Evolutionary conservation across 2,113 vertebrate species (phyloP).

Genomic region (Nibea albiflora): DNA sequence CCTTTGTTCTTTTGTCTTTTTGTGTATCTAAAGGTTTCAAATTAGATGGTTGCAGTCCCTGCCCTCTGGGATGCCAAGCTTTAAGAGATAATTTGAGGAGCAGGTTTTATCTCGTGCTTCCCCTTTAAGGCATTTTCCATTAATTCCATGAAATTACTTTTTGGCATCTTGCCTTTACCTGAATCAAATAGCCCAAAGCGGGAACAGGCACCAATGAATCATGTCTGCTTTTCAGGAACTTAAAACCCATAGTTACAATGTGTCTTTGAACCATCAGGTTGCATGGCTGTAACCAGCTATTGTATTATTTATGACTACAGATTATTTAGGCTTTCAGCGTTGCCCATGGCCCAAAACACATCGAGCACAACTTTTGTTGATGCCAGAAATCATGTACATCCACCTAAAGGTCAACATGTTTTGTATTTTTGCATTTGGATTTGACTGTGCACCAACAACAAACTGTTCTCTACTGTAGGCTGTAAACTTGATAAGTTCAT

Average conservation of each 20-base stretch:
- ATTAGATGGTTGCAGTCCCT: not conserved
- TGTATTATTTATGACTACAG: not conserved
- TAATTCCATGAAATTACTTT: constrained; percentile 31
- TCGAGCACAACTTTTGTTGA: no score
- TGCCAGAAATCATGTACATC: no score
- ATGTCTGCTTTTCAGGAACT: not conserved
- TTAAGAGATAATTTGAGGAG: not conserved
- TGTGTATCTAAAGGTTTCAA: not conserved
- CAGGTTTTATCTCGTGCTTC: constrained; percentile 10
- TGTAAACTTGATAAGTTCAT: no score
- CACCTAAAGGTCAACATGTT: no score
- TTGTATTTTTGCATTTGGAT: no score
- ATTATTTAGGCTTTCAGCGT: not conserved
- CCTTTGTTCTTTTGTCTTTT: not conserved
- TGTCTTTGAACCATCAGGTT: not conserved
- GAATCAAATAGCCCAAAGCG: constrained; percentile 12
- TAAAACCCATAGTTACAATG: not conserved
- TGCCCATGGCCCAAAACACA: not conserved
- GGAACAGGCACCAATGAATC: not conserved
- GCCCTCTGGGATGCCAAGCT: constrained; percentile 9
- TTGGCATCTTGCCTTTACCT: constrained; percentile 2
- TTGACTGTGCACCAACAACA: no score
- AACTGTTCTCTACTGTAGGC: no score
- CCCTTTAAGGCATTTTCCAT: constrained; percentile 18
- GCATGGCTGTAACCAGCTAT: not conserved